Evolutionary conservation across 2,888 invertebrate species (phyloP), one percentile per base, ranked within the genome.

Genomic region (Oeneis ivallda): DNA sequence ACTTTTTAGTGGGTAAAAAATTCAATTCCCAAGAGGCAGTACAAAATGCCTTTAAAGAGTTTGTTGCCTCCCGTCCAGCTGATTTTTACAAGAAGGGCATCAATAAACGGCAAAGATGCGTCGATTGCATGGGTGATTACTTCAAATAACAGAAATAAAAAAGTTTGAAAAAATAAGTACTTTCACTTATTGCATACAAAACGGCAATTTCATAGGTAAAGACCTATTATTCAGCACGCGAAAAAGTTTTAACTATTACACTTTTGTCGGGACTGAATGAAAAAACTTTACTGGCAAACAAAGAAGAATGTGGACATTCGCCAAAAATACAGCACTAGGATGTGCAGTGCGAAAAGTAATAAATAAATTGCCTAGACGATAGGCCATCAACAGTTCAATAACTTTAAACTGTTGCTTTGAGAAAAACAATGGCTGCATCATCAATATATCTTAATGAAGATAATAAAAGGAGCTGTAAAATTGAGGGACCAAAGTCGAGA

Each of bases 401-500:
- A 66, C 66, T 70, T 62, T 41, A 67, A n/a, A 62, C 64, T 59
- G 56, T 64, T 58, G n/a, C 63, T 67, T 53, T 60, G 34, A 67
- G 67, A 70, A 72, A 71, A 72, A 74, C 73, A 73, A 74, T 70
- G 65, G 70, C 69, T 64, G 61, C 62, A 59, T 64, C 54, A 56
- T 60, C 61, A 66, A 70, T 63, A 68, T 66, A 70, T 50, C 43
- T 53, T 76, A 71, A 64, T 50, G 60, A 65, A 74, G 77, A 75
- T 73, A 70, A 26, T 54, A 84, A 82, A 80, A 64, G 68, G 67
- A 72, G n/a, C 17, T 13, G 15, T 62, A 52, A 58, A 37, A 11
- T n/a, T 7, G 0, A 1, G 2, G 1, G 45, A 64, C 74, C 78
- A 89, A 75, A 80, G 85, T 73, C 77, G 79, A 84, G 74, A 84